Evolutionary conservation across 2,888 invertebrate genomes (phyloP).

Genomic region (Luperina testacea): DNA sequence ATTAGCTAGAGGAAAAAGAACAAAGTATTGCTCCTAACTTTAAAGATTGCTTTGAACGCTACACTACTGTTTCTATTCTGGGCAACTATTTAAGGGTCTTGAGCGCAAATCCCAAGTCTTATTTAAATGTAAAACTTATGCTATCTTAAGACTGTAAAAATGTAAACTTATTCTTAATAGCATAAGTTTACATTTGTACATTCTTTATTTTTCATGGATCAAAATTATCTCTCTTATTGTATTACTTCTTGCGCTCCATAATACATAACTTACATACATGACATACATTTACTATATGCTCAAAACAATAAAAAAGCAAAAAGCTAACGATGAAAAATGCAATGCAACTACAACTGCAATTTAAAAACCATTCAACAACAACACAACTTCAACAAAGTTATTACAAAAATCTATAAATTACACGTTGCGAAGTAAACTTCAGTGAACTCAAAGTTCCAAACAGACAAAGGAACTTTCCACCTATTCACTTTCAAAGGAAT

Average conservation of each 20-base stretch:
- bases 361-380: conserved; percentile 24
- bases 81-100: not conserved
- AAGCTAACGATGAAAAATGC: not conserved
- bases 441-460: conserved; percentile 36
- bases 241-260: not conserved
- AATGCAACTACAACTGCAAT: conserved; percentile 5
- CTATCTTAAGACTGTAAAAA: not conserved
- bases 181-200: not conserved
- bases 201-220: not conserved
- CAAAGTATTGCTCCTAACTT: conserved; percentile 6
- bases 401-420: conserved; percentile 52
- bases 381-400: conserved; percentile 17
- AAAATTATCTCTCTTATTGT: not conserved
- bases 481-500: conserved; percentile 50
- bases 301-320: not conserved
- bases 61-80: not conserved
- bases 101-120: not conserved
- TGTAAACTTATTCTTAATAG: not conserved
- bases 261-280: not conserved
- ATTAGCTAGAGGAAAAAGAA: conserved; percentile 25
- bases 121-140: not conserved
- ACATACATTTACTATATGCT: not conserved
- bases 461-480: conserved; percentile 42
- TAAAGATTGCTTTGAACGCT: not conserved
- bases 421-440: conserved; percentile 25